Evolutionary conservation across 2,888 invertebrate species (phyloP).

Genomic region (Eupeodes luniger): DNA sequence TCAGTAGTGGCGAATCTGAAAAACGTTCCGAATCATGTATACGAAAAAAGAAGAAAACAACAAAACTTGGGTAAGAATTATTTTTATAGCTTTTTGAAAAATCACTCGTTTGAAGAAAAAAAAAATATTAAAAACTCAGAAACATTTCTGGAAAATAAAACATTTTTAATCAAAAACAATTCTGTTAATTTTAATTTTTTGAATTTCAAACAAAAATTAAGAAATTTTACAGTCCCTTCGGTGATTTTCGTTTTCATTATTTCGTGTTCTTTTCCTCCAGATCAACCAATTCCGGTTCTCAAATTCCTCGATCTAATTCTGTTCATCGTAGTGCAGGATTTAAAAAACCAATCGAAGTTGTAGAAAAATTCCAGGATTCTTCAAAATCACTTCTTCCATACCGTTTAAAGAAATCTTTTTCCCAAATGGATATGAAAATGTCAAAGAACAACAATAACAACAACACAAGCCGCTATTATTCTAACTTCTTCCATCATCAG

Average conservation of each 20-base stretch:
- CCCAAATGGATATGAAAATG: slow-evolving; percentile 82
- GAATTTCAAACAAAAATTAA: neutral
- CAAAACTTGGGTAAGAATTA: slow-evolving; percentile 43
- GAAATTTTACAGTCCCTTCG: slow-evolving; percentile 39
- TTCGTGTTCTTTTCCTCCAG: slow-evolving; percentile 8
- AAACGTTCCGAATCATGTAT: slow-evolving; percentile 30
- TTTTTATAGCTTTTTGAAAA: neutral
- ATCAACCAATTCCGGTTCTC: slow-evolving; percentile 36
- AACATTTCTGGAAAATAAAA: neutral
- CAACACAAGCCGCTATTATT: neutral
- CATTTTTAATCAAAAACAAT: neutral
- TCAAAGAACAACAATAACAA: slow-evolving; percentile 47
- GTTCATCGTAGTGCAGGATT: neutral
- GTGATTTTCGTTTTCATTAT: neutral
- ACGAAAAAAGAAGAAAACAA: slow-evolving; percentile 41
- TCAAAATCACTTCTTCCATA: slow-evolving; percentile 26
- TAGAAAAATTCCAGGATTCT: slow-evolving; percentile 36
- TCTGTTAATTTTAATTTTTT: neutral
- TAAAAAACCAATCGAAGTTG: neutral
- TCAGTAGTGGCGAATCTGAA: slow-evolving; percentile 63
- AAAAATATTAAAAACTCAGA: neutral
- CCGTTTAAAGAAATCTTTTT: slow-evolving; percentile 80
- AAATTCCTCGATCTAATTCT: slow-evolving; percentile 62
- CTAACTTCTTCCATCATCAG: neutral
- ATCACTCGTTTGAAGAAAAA: slow-evolving; percentile 7